A percentile compares a stretch with the other conserved stretches of the same genome.
These are phyloP conservation scores for Ptilodon capucinus DNA, from an alignment of 2,888 invertebrate species.

Conservation along the genomic window DNA sequence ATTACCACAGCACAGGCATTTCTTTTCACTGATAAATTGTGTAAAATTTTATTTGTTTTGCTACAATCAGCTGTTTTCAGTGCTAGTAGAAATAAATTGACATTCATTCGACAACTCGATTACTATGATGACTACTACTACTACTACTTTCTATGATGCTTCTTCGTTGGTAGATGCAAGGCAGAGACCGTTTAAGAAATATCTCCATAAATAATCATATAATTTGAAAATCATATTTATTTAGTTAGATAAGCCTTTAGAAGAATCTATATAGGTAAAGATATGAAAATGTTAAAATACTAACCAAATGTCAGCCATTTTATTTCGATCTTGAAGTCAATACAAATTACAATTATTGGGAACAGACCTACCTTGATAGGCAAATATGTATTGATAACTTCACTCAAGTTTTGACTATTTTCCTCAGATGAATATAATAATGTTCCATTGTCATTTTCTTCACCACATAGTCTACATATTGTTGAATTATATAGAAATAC, in stretches of 20 bases:
- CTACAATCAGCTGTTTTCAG: background rate
- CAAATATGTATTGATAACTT: constrained; percentile 87
- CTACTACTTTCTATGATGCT: background rate
- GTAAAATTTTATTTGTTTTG: background rate
- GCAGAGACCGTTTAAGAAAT: background rate
- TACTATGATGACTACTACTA: constrained; percentile 2
- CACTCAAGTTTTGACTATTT: constrained; percentile 84
- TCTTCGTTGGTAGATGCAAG: background rate
- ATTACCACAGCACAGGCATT: too few species aligned
- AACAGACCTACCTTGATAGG: constrained; percentile 85
- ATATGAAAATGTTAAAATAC: constrained; percentile 49
- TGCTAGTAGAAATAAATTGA: constrained; percentile 11
- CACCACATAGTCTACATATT: constrained; percentile 89
- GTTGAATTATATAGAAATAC: constrained; percentile 85
- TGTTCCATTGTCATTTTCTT: constrained; percentile 87
- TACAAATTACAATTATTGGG: constrained; percentile 64
- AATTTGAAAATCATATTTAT: constrained; percentile 1
- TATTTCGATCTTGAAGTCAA: constrained; percentile 65
- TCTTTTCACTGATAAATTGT: background rate
- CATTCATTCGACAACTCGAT: constrained; percentile 14
- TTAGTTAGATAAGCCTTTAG: constrained; percentile 1
- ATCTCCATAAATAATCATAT: background rate
- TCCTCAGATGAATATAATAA: constrained; percentile 83
- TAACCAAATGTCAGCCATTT: constrained; percentile 59
- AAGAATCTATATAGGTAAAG: constrained; percentile 29